Base-by-base conservation (phyloP, 2,113 vertebrate species). In the Solea senegalensis region DNA sequence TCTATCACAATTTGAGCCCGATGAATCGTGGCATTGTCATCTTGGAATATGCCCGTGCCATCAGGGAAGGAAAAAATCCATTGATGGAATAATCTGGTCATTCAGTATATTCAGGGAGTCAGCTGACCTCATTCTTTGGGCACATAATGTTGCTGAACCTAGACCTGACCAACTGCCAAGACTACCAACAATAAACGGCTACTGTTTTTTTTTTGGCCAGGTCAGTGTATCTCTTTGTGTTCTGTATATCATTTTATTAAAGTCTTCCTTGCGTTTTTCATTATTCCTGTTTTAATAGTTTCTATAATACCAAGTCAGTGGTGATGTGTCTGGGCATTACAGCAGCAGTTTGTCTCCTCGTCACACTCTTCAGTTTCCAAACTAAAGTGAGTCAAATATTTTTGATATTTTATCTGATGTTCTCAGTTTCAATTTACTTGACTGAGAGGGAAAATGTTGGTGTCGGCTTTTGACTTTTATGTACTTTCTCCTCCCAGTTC, bases 291-390 rank as follows among this genome's bases (percentile, higher is more conserved):
- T 67, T 58, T 69, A 59, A 68, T 90, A 98, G 96, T 76, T 98
- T 94, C 87, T 98, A 97, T 87, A 94, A 97, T 54, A 98, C 97
- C 74, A 96, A 92, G 28, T 98, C 97, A 0, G 97, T 98, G 76
- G 93, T 98, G 39, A 86, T 98, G 87, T 98, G 96, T 66, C 92
- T 98, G 69, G 95, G 94, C 10, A 97, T 98, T 89, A 97, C 97
- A 0, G 94, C 92, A 21, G 89, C 96, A 39, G 97, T 98, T 78
- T 98, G 97, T 85, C 90, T 98, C 27, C 89, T 95, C 0, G 95
- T 98, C 81, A 96, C 94, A 0, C 28, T 97, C 83, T 96, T 97
- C 92, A 97, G 96, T 86, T 98, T 98, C 91, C 97, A 97, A 92
- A 96, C 94, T 60, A 98, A 97, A 94, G 97, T 98, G 69, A 89